Evolutionary conservation across 2,797 vertebrate species (phyloP).

Genomic region (Liasis olivaceus): DNA sequence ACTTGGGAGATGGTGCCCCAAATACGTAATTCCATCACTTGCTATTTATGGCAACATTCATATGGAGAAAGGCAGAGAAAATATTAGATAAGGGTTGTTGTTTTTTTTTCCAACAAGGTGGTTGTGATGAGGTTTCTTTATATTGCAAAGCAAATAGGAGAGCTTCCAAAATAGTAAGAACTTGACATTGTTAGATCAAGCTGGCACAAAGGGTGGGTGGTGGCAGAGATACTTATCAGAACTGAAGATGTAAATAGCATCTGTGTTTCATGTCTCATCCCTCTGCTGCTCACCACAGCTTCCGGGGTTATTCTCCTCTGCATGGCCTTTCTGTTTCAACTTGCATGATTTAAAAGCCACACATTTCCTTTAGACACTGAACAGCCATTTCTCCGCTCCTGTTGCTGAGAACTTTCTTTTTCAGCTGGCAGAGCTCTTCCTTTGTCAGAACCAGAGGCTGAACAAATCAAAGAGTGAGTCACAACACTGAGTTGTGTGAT

Average conservation of each 20-base stretch:
- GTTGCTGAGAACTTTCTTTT: constrained; percentile 23
- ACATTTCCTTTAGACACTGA: constrained; percentile 8
- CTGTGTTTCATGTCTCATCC: constrained; percentile 1
- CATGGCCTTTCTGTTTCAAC: constrained; percentile 36
- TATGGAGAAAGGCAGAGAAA: background rate
- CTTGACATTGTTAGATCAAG: constrained; percentile 43
- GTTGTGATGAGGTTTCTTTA: constrained; percentile 5
- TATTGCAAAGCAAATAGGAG: constrained; percentile 27
- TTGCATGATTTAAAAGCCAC: constrained; percentile 17
- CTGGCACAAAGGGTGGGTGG: background rate
- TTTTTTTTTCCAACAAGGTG: background rate
- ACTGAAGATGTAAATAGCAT: background rate
- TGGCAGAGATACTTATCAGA: background rate
- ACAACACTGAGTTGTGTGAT: background rate
- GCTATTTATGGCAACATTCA: background rate
- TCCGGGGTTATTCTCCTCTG: constrained; percentile 16
- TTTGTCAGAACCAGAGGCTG: constrained; percentile 32
- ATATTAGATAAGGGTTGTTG: constrained; percentile 18
- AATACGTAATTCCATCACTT: constrained; percentile 23
- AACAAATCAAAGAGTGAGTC: constrained; percentile 35
- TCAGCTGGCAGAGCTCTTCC: background rate
- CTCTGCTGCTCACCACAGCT: background rate
- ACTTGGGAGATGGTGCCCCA: constrained; percentile 17
- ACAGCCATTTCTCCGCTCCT: constrained; percentile 22
- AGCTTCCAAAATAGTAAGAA: constrained; percentile 3